Percentiles rank a stretch among this genome's conserved stretches.
These are phyloP conservation scores for Chloroceryle aenea DNA, from an alignment of 2,113 vertebrate species.

Conservation along the genomic window DNA sequence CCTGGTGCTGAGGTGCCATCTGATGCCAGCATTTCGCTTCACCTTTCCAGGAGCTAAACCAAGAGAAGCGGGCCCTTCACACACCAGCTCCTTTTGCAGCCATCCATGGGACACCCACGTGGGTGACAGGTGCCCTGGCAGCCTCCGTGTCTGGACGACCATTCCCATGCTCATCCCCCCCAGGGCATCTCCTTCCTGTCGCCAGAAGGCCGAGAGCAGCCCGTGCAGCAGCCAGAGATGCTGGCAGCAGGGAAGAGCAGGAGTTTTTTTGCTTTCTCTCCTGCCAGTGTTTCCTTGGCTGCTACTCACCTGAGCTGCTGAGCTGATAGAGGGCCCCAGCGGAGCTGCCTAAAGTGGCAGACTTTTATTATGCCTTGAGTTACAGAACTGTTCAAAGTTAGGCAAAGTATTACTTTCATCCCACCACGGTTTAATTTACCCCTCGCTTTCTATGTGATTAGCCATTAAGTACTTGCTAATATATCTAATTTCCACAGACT, in stretches of 20 bases:
- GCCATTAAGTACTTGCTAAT: constrained; percentile 63
- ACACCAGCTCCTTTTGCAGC: background rate
- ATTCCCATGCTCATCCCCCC: fast-evolving
- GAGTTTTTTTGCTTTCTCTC: background rate
- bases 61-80: fast-evolving
- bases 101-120: fast-evolving
- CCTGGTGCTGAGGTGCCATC: background rate
- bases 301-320: background rate
- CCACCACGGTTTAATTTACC: constrained; percentile 9
- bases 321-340: background rate
- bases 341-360: background rate
- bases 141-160: background rate
- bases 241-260: background rate
- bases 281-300: background rate
- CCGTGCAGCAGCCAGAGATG: background rate
- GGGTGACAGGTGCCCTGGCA: background rate
- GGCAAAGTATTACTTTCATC: constrained; percentile 10
- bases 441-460: background rate
- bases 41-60: background rate
- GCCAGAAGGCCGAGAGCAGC: background rate
- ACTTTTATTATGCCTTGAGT: background rate
- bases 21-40: background rate
- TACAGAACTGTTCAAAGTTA: background rate
- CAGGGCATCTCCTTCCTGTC: background rate
- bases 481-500: constrained; percentile 50